Base-by-base conservation (phyloP, 2,888 invertebrate species). In the Magallana nippona region DNA sequence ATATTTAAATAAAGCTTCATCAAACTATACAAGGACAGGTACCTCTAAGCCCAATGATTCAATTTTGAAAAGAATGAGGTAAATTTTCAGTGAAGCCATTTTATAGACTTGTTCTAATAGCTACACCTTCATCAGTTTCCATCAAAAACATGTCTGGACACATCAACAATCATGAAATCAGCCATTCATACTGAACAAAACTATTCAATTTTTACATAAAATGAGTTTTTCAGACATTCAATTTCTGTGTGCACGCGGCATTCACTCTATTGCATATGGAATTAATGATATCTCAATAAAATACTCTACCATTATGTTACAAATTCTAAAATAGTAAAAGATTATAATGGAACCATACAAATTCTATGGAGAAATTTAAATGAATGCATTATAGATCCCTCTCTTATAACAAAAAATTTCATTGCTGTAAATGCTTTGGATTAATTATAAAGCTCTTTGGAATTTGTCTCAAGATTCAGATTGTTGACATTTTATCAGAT, bases 131-230 rank as follows among this genome's bases (percentile, higher is more conserved):
- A 60, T 19, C n/a, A n/a, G n/a, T 44, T 44, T 5, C 44, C 44
- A 44, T 5, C 44, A 27, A 27, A 15, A 71, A 71, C 71, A 71
- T 15, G 71, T 71, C 32, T 15, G 71, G 32, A 71, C 71, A 22
- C 71, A 71, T 71, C 71, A 27, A 71, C 5, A 22, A 5, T 15
- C 17, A 71, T 27, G 15, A 22, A 22, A 71, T 27, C 32, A 71
- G 32, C 27, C 11, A 11, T 32, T 27, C 15, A 27, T 13, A 71
- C 15, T 71, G 22, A 44, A 44, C 27, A 32, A 71, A 71, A 27
- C 71, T 71, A 71, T 71, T 71, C 71, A 71, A 44, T 2, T 63
- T 71, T 32, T 71, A 71, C 27, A 71, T 27, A 71, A 71, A 71
- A 32, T 71, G 22, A 22, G 71, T 71, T 27, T 17, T 27, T 27